Base-by-base conservation (phyloP, 2,113 vertebrate species). In the Sphaerodactylus townsendi region DNA sequence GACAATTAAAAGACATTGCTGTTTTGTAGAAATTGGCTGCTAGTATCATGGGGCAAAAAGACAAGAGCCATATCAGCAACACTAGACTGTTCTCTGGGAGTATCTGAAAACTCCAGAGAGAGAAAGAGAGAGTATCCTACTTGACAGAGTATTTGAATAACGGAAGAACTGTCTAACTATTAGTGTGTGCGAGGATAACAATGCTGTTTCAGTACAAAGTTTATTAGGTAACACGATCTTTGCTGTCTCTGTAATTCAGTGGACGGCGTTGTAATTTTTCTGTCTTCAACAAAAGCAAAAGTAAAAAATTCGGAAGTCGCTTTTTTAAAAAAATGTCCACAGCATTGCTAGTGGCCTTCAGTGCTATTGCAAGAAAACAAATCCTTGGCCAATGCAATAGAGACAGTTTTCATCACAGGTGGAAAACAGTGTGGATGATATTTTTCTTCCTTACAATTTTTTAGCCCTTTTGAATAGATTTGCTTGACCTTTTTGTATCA, bases 1-100 rank as follows among this genome's bases (percentile, higher is more conserved):
- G 84, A 90, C 88, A 84, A 93, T 91, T 10, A 21, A 85, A 87
- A 93, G 90, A 75, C 84, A n/a, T 86, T 85, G 69, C 82, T n/a
- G 3, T 75, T 89, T 89, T 86, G 79, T 59, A 90, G 85, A 89
- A 82, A 81, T 41, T 25, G n/a, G 69, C 68, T 21, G 11, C 85
- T 77, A 84, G 69, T 86, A 76, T 41, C 83, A 79, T 85, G 35
- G 66, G 35, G 46, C 50, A 81, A 92, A 48, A 69, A 88, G 79
- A 88, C 2, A 33, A 92, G 77, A 90, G 30, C 79, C 9, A 0
- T 68, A 23, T 74, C 89, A 88, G 28, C 59, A 87, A 77, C 10
- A 3, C 76, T 86, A 88, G 83, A 88, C 33, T 41, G n/a, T 1
- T 0, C 6, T 0, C 15, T 77, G 44, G 39, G 62, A 72, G 84